Base-by-base conservation (phyloP, 2,888 invertebrate species). In the Aspidiotus destructor region DNA sequence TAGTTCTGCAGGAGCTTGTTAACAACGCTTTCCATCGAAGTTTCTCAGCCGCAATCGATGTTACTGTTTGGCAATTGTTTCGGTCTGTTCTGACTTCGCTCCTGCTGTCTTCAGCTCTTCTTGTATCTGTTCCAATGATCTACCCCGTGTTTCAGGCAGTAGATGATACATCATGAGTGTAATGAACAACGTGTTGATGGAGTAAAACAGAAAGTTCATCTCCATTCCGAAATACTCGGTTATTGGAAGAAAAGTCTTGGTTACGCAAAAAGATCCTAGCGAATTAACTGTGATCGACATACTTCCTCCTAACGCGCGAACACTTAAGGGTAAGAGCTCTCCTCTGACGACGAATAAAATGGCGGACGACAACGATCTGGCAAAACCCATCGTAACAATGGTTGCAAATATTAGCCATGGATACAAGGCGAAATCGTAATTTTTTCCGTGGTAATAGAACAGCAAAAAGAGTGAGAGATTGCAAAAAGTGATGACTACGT, bases 341-440 rank as follows among this genome's bases (percentile, higher is more conserved):
- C 67, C 67, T n/a, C 60, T 17, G 28, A 67, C n/a, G 8, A 67
- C 57, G 44, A 58, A 57, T 16, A 40, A 10, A n/a, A 62, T 48
- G 1, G 65, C 58, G 7, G 42, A 10, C 9, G 17, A 13, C 28
- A 68, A 2, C 9, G 52, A 57, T 11, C 54, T 53, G 53, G 55
- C 48, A 10, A 42, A 58, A 6, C 62, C 42, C 40, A 42, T 58
- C 15, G 42, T 44, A 15, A 58, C 48, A 17, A 65, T 58, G 7
- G 65, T 17, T n/a, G 16, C 16, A 40, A 65, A 65, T 44, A 48
- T 58, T 9, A 65, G 57, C 65, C 65, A 65, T 13, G 65, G 57
- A 44, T 58, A 65, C 40, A 40, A 44, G 3, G 40, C 9, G 11
- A 65, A 55, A 28, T 42, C 11, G 16, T 11, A 28, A 41, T 48